Conservation (phyloP, 1,140 invertebrate genomes). For the Trialeurodes vaporariorum region DNA sequence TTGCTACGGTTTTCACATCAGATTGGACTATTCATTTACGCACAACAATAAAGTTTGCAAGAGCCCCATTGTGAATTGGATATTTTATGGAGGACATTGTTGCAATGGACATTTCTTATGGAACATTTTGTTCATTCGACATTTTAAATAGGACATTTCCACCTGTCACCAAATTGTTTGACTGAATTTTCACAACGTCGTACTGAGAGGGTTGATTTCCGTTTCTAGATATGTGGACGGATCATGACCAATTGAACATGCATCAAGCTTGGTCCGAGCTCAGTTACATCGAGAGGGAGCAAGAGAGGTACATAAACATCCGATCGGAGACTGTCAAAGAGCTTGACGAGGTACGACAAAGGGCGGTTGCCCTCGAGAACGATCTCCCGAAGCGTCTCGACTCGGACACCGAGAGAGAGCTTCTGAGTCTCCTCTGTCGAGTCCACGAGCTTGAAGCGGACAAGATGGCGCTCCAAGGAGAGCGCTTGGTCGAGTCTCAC, state of each 20-base stretch:
- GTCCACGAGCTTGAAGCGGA: constrained; percentile 86
- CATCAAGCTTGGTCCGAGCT: constrained; percentile 53
- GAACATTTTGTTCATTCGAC: too few relatives aligned
- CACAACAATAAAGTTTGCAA: too few relatives aligned
- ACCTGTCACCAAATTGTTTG: too few relatives aligned
- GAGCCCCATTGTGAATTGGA: too few relatives aligned
- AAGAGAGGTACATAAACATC: constrained; percentile 63
- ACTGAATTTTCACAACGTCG: too few relatives aligned
- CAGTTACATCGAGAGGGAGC: constrained; percentile 70
- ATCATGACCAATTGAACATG: constrained; percentile 32
- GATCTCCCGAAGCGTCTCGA: constrained; percentile 69
- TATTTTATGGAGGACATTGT: too few relatives aligned
- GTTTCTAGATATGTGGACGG: too few relatives aligned
- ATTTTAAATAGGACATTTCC: too few relatives aligned
- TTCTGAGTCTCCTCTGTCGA: constrained; percentile 67
- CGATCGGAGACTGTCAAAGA: constrained; percentile 63
- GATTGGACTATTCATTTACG: too few relatives aligned
- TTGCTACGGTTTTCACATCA: too few relatives aligned
- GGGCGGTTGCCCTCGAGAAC: constrained; percentile 66
- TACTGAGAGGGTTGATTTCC: too few relatives aligned
- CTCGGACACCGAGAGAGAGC: constrained; percentile 75
- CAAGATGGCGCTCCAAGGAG: constrained; percentile 79
- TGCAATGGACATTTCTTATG: too few relatives aligned
- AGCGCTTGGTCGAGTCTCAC: constrained; percentile 67
- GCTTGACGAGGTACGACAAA: constrained; percentile 57